These are phyloP conservation scores for Noctua comes DNA, from an alignment of 2,888 invertebrate species.

Conservation along the genomic window DNA sequence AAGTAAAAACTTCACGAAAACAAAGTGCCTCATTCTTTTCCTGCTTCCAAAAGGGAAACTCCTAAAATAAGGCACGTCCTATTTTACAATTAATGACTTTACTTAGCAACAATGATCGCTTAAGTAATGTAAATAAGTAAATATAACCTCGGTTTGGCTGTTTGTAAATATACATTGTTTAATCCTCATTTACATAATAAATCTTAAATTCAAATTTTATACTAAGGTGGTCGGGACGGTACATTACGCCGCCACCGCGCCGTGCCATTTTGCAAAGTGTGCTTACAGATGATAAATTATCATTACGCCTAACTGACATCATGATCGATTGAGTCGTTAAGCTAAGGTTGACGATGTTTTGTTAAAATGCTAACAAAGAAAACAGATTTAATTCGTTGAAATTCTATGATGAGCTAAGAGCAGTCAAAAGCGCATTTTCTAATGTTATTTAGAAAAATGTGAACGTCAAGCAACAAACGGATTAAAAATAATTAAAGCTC, in stretches of 20 bases:
- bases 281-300: slow-evolving; percentile 79
- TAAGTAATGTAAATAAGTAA: slow-evolving; percentile 42
- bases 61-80: slow-evolving; percentile 11
- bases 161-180: slow-evolving; percentile 61
- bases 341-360: slow-evolving; percentile 67
- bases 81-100: slow-evolving; percentile 36
- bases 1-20: slow-evolving; percentile 57
- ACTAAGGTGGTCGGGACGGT: slow-evolving; percentile 64
- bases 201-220: slow-evolving; percentile 69
- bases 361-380: slow-evolving; percentile 52
- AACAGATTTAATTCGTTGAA: slow-evolving; percentile 44
- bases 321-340: slow-evolving; percentile 78
- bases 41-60: slow-evolving; percentile 20
- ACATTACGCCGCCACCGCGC: slow-evolving; percentile 68
- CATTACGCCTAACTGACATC: slow-evolving; percentile 76
- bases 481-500: slow-evolving; percentile 70
- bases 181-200: slow-evolving; percentile 60
- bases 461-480: slow-evolving; percentile 59
- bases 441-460: slow-evolving; percentile 5
- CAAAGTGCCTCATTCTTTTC: slow-evolving; percentile 43
- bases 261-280: slow-evolving; percentile 72
- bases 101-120: slow-evolving; percentile 38
- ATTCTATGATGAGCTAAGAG: neutral
- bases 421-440: neutral
- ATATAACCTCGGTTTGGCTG: slow-evolving; percentile 59